phyloP scores from a whole-genome alignment of 2,113 vertebrate genomes.

The Syrmaticus mikado region DNA sequence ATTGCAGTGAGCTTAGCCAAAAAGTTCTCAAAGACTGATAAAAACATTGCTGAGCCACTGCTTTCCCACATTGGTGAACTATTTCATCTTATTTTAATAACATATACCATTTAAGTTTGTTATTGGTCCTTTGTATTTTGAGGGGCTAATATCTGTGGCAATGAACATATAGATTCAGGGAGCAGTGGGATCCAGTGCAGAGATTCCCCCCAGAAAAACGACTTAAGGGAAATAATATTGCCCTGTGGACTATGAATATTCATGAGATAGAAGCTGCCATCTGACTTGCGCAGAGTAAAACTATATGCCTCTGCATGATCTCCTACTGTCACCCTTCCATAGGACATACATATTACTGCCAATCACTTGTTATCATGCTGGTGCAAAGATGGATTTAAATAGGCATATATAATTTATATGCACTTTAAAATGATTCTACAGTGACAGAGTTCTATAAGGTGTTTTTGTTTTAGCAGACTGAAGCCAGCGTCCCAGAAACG shows the following conservation, averaged over 20 bases:
- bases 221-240: background rate
- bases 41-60: background rate
- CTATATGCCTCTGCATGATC: background rate
- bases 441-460: background rate
- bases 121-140: background rate
- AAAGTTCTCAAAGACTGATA: background rate
- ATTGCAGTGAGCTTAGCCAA: background rate
- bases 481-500: background rate
- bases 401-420: background rate
- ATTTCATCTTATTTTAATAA: background rate
- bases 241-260: accelerated
- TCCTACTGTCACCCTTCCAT: accelerated
- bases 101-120: background rate
- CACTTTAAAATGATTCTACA: background rate
- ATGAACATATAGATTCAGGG: background rate
- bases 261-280: background rate
- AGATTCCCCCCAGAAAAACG: background rate
- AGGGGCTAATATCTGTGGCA: background rate
- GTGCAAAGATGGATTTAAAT: background rate
- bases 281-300: accelerated
- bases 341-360: accelerated
- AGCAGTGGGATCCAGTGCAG: accelerated
- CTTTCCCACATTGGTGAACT: background rate
- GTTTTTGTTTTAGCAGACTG: background rate
- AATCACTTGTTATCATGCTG: background rate